Evolutionary conservation across 2,888 invertebrate genomes (phyloP), one percentile per base, ranked within the genome.

Genomic region (Orchesella flavescens): DNA sequence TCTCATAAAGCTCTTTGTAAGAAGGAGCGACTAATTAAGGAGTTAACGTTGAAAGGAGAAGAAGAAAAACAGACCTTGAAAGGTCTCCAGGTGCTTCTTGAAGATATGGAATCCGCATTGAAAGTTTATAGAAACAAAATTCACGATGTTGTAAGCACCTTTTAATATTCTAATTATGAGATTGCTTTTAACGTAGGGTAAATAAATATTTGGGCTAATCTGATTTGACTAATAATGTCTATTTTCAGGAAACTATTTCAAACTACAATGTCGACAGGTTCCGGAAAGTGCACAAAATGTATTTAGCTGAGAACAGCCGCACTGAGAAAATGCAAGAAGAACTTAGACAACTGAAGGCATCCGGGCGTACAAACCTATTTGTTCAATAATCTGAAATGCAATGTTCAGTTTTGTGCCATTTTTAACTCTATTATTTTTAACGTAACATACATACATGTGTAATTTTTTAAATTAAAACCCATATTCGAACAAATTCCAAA

Each of bases 251-350:
- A 53, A 77, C 81, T 5, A 77, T 84, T 49, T 81, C 80, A 12
- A 66, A 55, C 21, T 73, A 79, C 34, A 84, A 84, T 46, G 73
- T 65, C 9, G 65, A 71, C 57, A 46, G 77, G 43, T 84, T 81
- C 13, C 81, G 81, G 4, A 84, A 84, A 61, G 81, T 73, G 1
- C 81, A 84, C 24, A 53, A 72, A 59, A 81, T 80, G 77, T 84
- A 84, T 43, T 19, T 77, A 63, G 73, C 74, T 0, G 84, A 84
- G 65, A 72, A 53, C 23, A 76, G 76, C 0, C 55, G 49, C 12
- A 59, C 53, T 10, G 84, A 84, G 46, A 15, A 77, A 61, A 59
- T 76, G 4, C 59, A 73, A 13, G 77, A 77, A 10, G 63, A 84
- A 46, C 21, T 72, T 24, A 69, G 74, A 68, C 44, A 73, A 53